Evolutionary conservation across 2,888 invertebrate species (phyloP), one percentile per base, ranked within the genome.

Genomic region (Synanthedon vespiformis): DNA sequence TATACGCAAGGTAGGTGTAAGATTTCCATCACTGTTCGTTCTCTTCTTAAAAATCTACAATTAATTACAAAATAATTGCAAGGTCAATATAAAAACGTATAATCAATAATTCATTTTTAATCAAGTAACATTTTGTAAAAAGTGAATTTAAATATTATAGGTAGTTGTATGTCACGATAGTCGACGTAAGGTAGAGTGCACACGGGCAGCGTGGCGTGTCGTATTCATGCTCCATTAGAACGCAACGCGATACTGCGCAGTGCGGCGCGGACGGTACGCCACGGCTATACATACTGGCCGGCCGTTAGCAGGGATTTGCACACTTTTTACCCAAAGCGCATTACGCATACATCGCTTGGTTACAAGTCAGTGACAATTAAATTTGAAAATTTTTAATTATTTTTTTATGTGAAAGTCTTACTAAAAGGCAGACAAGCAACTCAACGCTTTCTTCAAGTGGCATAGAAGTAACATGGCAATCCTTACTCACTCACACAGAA

Each of bases 201-300:
- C 55, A 57, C 50, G 51, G 44, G 54, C 58, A 44, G 44, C 13
- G 44, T 44, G 44, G 44, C 54, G 55, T 53, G 56, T 61, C 56
- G 56, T 62, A 54, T 61, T 58, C 49, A 61, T 57, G 64, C 60
- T 62, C 64, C 65, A 63, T 65, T 65, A 63, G 58, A 16, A 22
- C 16, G 48, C 18, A 48, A 48, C 48, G 51, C 40, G 51, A 51
- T 41, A 40, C 22, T 10, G 34, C 34, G 34, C 34, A 34, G 40
- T 40, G 51, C 51, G 51, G 40, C 14, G 40, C 55, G 48, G 53
- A 58, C 54, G 59, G 58, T 57, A 55, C 14, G n/a, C 34, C 34
- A 34, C 34, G 8, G 10, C 44, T 44, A 13, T 14, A 13, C 14
- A 44, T 13, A n/a, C 49, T 56, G 51, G 54, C 54, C 53, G 57